A percentile compares a stretch with the other conserved stretches of the same genome.
These are phyloP conservation scores for Trisateles emortualis DNA, from an alignment of 2,888 invertebrate genomes.

Conservation along the genomic window DNA sequence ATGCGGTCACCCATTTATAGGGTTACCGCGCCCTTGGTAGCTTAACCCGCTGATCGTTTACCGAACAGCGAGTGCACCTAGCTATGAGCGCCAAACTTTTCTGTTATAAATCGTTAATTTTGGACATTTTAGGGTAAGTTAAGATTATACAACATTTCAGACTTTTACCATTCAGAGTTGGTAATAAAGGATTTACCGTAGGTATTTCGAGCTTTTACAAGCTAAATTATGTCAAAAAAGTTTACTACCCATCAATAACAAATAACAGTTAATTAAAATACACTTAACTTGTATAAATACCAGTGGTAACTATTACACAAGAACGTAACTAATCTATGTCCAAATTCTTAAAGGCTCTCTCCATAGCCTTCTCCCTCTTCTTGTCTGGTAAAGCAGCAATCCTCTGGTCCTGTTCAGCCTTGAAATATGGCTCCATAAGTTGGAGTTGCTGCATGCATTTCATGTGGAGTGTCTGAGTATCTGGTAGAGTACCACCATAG, in stretches of 20 bases:
- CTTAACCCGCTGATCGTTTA: too few relatives aligned
- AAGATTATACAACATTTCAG: too few relatives aligned
- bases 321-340: constrained; percentile 87
- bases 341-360: constrained; percentile 90
- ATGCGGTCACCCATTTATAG: too few relatives aligned
- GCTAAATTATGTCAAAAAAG: not conserved
- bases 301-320: constrained; percentile 14
- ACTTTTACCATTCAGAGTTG: too few relatives aligned
- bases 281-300: not conserved
- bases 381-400: constrained; percentile 73
- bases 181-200: too few relatives aligned
- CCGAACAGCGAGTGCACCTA: too few relatives aligned
- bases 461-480: constrained; percentile 76
- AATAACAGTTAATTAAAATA: constrained; percentile 5
- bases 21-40: too few relatives aligned
- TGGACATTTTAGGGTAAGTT: too few relatives aligned
- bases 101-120: too few relatives aligned
- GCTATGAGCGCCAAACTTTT: too few relatives aligned
- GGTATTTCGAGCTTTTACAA: too few relatives aligned
- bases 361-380: constrained; percentile 85
- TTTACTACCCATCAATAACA: not conserved
- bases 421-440: constrained; percentile 71
- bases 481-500: constrained; percentile 87
- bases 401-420: constrained; percentile 77
- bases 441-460: constrained; percentile 74